Evolutionary conservation across 2,797 vertebrate species (phyloP).

Genomic region (Erethizon dorsatum): DNA sequence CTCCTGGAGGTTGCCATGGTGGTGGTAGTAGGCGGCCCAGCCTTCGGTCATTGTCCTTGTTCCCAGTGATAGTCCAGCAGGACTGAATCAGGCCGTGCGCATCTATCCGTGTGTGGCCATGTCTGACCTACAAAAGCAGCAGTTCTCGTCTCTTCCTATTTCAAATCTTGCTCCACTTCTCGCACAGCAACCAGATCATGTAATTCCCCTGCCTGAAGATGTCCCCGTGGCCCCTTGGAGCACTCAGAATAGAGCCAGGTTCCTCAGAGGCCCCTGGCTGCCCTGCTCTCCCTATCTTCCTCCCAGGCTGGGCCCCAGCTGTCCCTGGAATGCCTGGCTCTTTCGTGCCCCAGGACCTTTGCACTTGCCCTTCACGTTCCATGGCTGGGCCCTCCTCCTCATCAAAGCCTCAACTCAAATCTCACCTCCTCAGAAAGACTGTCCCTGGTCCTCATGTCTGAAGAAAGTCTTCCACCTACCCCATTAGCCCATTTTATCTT

Average conservation of each 20-base stretch:
- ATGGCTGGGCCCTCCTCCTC: not conserved
- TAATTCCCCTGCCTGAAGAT: constrained; percentile 60
- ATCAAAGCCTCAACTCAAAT: not conserved
- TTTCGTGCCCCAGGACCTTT: not conserved
- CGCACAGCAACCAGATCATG: constrained; percentile 61
- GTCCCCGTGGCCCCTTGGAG: not conserved
- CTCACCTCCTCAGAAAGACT: not conserved
- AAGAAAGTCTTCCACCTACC: not conserved
- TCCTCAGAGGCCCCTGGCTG: not conserved
- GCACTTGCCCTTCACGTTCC: not conserved
- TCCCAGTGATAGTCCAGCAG: not conserved
- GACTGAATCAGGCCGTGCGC: not conserved
- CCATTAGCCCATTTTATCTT: not conserved
- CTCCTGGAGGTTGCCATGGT: rapidly evolving
- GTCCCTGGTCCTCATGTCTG: not conserved
- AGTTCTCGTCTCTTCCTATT: not conserved
- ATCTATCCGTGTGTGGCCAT: rapidly evolving
- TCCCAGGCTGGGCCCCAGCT: rapidly evolving
- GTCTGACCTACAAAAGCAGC: constrained; percentile 64
- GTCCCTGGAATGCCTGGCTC: not conserved
- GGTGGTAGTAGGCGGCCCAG: rapidly evolving
- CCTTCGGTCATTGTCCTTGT: not conserved
- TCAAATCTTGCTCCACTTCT: constrained; percentile 63
- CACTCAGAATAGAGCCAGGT: constrained; percentile 56
- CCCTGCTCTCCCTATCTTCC: not conserved